Conservation (phyloP, 2,113 vertebrate species). For the Grammomys surdaster region DNA sequence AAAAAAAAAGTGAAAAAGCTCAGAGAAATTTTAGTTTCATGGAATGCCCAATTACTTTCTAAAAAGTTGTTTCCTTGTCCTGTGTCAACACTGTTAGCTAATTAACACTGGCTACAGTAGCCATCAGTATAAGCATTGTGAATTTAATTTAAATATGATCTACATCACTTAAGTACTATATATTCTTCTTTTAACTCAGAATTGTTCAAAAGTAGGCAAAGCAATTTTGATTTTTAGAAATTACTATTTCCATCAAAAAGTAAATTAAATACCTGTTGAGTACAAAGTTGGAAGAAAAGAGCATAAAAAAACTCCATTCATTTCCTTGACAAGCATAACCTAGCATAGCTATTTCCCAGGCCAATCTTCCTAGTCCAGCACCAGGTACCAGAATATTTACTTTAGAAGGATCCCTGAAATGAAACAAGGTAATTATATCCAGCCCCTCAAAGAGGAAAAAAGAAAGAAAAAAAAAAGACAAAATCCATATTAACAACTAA, state of each 20-base stretch:
- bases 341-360: slow-evolving; percentile 97
- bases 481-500: slow-evolving; percentile 77
- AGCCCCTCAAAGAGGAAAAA: slow-evolving; percentile 75
- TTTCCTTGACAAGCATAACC: slow-evolving; percentile 99
- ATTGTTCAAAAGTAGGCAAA: slow-evolving; percentile 70
- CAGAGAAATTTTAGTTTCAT: slow-evolving; percentile 51
- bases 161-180: slow-evolving; percentile 45
- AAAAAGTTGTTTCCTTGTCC: slow-evolving; percentile 33
- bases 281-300: slow-evolving; percentile 99
- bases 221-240: slow-evolving; percentile 73
- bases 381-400: slow-evolving; percentile 98
- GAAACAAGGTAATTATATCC: slow-evolving; percentile 87
- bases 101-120: slow-evolving; percentile 8
- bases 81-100: slow-evolving; percentile 36
- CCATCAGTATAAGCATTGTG: slow-evolving; percentile 31
- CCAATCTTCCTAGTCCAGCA: slow-evolving; percentile 97
- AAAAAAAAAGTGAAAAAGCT: neutral
- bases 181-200: slow-evolving; percentile 72
- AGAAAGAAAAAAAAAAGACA: slow-evolving; percentile 38
- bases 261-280: slow-evolving; percentile 96
- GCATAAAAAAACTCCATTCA: slow-evolving; percentile 99
- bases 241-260: slow-evolving; percentile 78
- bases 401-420: slow-evolving; percentile 96
- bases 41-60: slow-evolving; percentile 34
- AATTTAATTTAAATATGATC: slow-evolving; percentile 53